phyloP scores from a whole-genome alignment of 2,113 vertebrate species.

The Nymphicus hollandicus region DNA sequence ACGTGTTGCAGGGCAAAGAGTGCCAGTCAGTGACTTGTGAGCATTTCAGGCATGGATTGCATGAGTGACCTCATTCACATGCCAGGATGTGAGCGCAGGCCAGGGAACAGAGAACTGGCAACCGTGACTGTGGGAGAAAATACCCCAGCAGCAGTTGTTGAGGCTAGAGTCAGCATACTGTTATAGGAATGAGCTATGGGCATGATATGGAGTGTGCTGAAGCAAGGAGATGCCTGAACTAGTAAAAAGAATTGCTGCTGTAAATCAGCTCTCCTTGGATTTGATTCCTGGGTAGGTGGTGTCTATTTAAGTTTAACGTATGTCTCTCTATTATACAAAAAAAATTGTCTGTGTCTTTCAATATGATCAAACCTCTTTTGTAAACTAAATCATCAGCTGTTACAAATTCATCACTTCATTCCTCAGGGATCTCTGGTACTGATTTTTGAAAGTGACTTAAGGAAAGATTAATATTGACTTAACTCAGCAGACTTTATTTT shows the following conservation, averaged over 20 bases:
- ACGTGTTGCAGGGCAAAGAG: not conserved
- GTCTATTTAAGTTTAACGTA: not conserved
- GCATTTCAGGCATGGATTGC: not conserved
- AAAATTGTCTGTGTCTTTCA: not conserved
- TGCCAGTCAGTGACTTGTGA: not conserved
- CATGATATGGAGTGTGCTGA: not conserved
- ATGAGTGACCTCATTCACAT: not conserved
- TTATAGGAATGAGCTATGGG: not conserved
- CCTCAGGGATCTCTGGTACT: not conserved
- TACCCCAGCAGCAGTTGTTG: not conserved
- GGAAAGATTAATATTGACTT: not conserved
- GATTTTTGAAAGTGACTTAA: not conserved
- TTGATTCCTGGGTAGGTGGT: not conserved
- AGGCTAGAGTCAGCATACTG: not conserved
- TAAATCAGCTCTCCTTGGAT: not conserved
- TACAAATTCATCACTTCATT: not conserved
- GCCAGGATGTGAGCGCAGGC: not conserved
- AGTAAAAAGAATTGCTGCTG: not conserved
- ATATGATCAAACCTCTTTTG: not conserved
- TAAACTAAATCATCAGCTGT: not conserved
- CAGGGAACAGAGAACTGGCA: not conserved
- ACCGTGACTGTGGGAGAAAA: not conserved
- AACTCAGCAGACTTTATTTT: not conserved
- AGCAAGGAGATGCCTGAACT: not conserved
- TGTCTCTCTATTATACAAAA: not conserved